Evolutionary conservation across 2,113 vertebrate genomes (phyloP), one percentile per base, ranked within the genome.

Genomic region (Lampris incognitus): DNA sequence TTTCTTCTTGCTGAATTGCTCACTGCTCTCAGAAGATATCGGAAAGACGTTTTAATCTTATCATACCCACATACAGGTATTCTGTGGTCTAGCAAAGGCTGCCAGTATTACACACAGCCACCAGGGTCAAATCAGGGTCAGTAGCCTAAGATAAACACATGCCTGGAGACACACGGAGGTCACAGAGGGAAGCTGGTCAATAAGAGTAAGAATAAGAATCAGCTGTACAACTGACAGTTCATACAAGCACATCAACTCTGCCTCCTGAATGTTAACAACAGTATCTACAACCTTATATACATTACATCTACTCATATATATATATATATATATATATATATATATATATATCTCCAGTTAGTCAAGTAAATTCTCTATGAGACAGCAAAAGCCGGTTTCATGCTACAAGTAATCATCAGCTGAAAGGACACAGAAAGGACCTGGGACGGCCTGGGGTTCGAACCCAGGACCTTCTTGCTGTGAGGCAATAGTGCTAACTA

Each of bases 101-200:
- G 0, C 8, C 40, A 2, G 24, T 5, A 8, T 60, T 37, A 46
- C 51, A 68, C 59, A 58, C 1, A 3, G 2, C 48, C 36, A 4
- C 38, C 2, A 1, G 2, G 55, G 74, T 85, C 63, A 81, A 76
- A 83, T 74, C 64, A 78, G 49, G 82, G 68, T 79, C 69, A 85
- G 55, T 37, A 38, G 76, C 74, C 63, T 67, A 63, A 72, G 85
- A 65, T 40, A 84, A 85, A 88, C 66, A 78, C 37, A 59, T 55
- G 9, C 2, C 58, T 37, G 37, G 24, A 60, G 50, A 81, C 55
- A 76, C 41, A 76, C 9, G 8, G 6, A 56, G 57, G 11, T 24
- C 54, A 62, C 0, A 72, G n/a, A 58, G 9, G 24, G 10, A 69
- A 61, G 66, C 24, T 51, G 41, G 6, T 61, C 57, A 77, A 65